These are phyloP conservation scores for Brachyhypopomus occidentalis DNA, from an alignment of 2,113 vertebrate species.

Conservation along the genomic window DNA sequence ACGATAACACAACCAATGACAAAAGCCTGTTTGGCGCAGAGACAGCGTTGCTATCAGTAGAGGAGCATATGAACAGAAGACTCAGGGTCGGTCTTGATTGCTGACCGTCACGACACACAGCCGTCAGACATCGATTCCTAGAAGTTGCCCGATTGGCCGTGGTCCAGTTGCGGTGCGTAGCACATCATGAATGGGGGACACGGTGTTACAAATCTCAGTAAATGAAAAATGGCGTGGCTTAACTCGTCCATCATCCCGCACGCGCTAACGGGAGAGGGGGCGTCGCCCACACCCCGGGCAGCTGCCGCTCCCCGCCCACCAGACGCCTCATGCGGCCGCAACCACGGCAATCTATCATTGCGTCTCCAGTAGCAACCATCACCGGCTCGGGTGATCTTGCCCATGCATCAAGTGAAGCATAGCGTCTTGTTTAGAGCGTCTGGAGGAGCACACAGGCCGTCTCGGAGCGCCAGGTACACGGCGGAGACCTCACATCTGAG, in stretches of 20 bases:
- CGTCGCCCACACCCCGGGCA: conserved; percentile 3
- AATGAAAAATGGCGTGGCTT: conserved; percentile 42
- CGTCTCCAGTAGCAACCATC: conserved; percentile 70
- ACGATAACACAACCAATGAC: no score
- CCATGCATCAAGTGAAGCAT: conserved; percentile 67
- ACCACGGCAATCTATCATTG: conserved; percentile 65
- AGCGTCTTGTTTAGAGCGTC: conserved; percentile 60
- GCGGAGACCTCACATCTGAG: background rate
- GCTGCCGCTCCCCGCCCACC: conserved; percentile 51
- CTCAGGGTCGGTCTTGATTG: no score
- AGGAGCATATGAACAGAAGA: no score
- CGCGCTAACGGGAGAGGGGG: background rate
- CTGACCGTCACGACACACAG: background rate
- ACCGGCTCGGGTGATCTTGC: conserved; percentile 57
- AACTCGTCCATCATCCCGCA: conserved; percentile 50
- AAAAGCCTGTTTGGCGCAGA: no score
- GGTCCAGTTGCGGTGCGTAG: background rate
- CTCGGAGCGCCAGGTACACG: conserved; percentile 18
- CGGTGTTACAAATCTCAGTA: conserved; percentile 29
- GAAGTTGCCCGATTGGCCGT: conserved; percentile 32
- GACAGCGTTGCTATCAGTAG: no score
- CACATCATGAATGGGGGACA: conserved; percentile 47
- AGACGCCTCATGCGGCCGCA: conserved; percentile 48
- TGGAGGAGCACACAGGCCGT: conserved; percentile 51
- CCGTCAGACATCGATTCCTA: background rate